Base-by-base conservation (phyloP, 2,797 vertebrate species). In the Myripristis jacobus region DNA sequence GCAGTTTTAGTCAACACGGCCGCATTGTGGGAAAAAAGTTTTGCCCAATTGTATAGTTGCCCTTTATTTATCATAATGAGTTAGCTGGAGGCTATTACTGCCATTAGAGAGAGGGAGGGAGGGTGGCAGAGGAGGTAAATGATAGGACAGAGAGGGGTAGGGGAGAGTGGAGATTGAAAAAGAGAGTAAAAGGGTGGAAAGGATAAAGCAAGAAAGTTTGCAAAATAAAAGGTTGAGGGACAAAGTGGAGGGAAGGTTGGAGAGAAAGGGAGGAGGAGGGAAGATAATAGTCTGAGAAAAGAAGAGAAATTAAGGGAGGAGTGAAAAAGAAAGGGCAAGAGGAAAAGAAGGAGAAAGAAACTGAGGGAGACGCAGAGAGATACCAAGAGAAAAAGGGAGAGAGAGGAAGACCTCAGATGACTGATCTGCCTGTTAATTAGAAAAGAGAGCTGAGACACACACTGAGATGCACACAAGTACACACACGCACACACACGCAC, bases 341-440 rank as follows among this genome's bases (percentile, higher is more conserved):
- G 44, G 70, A 62, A 68, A 60, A n/a, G 58, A 62, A 29, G 74
- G 68, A 66, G 59, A 69, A 29, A 34, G 27, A 19, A 25, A 24
- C 13, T 2, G 36, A 59, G 36, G 24, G 61, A 70, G 66, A 66
- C 8, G 55, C 18, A 21, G 70, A 29, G 80, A 81, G 81, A 78
- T 73, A 73, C 65, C 79, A 78, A 13, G n/a, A 67, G 81, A 85
- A 73, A 77, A 53, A 64, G 46, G 38, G 68, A 56, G 69, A 56
- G 57, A 80, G 73, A 73, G 60, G 69, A 84, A 77, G 82, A 83
- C 76, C 77, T 84, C 67, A 76, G 86, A 91, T 89, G 87, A 92
- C 85, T 90, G 92, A 90, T 89, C 86, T 86, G 88, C 82, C 87
- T 91, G 72, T 89, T 88, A 92, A 92, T 93, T 92, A 90, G 88